Percentiles rank a stretch among this genome's conserved stretches.
phyloP scores from a whole-genome alignment of 2,888 invertebrate genomes.

The Hyalella azteca region DNA sequence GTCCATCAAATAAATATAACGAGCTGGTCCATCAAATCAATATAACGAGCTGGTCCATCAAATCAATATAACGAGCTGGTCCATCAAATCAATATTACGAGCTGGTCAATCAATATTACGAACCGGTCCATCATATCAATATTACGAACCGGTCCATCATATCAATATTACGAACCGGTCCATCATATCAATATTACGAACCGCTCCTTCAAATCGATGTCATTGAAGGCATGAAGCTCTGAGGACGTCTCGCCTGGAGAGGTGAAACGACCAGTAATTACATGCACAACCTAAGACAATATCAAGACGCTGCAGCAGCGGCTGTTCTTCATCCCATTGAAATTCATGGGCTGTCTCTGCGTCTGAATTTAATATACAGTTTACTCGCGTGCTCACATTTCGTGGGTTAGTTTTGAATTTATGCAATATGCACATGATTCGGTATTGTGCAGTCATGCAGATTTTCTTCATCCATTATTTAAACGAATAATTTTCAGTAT shows the following conservation, averaged over 20 bases:
- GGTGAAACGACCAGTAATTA: conserved; percentile 12
- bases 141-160: background rate
- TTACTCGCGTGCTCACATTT: background rate
- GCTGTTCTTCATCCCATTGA: conserved; percentile 37
- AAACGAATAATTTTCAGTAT: too few relatives aligned
- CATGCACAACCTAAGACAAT: conserved; percentile 39
- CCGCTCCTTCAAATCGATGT: background rate
- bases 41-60: too few relatives aligned
- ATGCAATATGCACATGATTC: background rate
- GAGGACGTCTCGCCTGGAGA: background rate
- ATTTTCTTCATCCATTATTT: too few relatives aligned
- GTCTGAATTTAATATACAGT: conserved; percentile 31
- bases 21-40: too few relatives aligned
- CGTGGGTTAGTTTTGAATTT: background rate
- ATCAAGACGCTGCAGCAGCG: conserved; percentile 33
- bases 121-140: too few relatives aligned
- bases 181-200: background rate
- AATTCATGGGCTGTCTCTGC: conserved; percentile 34
- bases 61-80: too few relatives aligned
- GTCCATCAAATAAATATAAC: too few relatives aligned
- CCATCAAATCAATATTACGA: too few relatives aligned
- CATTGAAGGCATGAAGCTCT: background rate
- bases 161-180: background rate
- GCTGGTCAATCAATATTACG: too few relatives aligned
- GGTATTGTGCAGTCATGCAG: too few relatives aligned